Base-by-base conservation (phyloP, 2,888 invertebrate species). In the Litoditis marina region DNA sequence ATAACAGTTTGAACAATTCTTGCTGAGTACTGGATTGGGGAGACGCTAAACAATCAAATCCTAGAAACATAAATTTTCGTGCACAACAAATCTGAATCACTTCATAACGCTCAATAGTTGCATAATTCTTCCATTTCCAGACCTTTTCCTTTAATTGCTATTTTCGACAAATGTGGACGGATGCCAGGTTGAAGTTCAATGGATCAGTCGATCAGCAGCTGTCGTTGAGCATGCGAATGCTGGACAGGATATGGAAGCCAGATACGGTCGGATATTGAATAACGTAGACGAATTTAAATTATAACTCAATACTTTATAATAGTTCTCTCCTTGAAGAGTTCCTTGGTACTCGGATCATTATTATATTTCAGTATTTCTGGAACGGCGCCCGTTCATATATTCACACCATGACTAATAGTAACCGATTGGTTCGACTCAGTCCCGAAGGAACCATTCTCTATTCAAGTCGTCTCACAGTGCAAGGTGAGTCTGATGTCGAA, bases 381-480 rank as follows among this genome's bases (percentile, higher is more conserved):
- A 94, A 94, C 84, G 94, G 94, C 27, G 92, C 92, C 83, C 90
- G 92, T 76, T 93, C 93, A 13, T 92, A 94, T 80, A 91, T 94
- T 51, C 95, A 95, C 85, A 92, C 92, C 32, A 92, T 94, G 74
- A 94, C 95, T 0, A 92, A 92, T 19, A 94, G 94, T 0, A 95
- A 95, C 84, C 92, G 94, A 84, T 87, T 95, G 75, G 86, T 95
- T 39, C 86, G 95, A 68, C 90, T 95, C 74, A 90, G 89, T 78
- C 90, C 91, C 83, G 90, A 92, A 80, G 94, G 94, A 0, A 91
- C 91, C 77, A 92, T 94, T 78, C 87, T 92, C 54, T 94, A 92
- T 84, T 94, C 93, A 0, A 92, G 92, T 91, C 89, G 93, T 92
- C 92, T 85, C 4, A 73, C 74, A 2, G 63, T 77, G 69, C 68